phyloP scores from a whole-genome alignment of 2,113 vertebrate genomes.

The Syngnathus floridae region DNA sequence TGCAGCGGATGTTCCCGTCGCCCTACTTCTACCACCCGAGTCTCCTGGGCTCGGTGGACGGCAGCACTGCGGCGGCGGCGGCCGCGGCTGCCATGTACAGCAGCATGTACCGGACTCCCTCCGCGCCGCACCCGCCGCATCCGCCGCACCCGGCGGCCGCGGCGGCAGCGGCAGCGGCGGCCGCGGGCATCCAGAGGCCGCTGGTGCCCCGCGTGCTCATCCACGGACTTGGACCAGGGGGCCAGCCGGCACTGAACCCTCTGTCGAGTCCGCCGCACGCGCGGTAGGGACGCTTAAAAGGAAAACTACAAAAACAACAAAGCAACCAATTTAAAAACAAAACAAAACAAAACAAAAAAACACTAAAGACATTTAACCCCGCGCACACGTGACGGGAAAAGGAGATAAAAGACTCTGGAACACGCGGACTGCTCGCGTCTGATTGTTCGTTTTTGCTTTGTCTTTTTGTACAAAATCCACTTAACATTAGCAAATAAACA shows the following conservation, averaged over 20 bases:
- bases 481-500: slow-evolving; percentile 76
- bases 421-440: slow-evolving; percentile 66
- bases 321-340: slow-evolving; percentile 20
- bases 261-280: slow-evolving; percentile 83
- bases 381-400: slow-evolving; percentile 52
- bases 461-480: slow-evolving; percentile 79
- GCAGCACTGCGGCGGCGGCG: slow-evolving; percentile 89
- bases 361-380: slow-evolving; percentile 47
- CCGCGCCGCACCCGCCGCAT: slow-evolving; percentile 78
- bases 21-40: slow-evolving; percentile 98
- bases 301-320: slow-evolving; percentile 44
- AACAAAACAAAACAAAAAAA: slow-evolving; percentile 43
- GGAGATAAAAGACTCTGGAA: slow-evolving; percentile 67
- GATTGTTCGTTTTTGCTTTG: slow-evolving; percentile 73
- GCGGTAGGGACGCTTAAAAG: slow-evolving; percentile 72
- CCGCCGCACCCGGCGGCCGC: slow-evolving; percentile 69
- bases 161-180: slow-evolving; percentile 87
- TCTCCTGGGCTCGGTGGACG: slow-evolving; percentile 91
- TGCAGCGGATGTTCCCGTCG: slow-evolving; percentile 97
- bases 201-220: slow-evolving; percentile 95
- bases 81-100: slow-evolving; percentile 97
- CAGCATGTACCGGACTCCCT: slow-evolving; percentile 97
- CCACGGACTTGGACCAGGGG: slow-evolving; percentile 91
- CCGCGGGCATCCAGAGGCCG: slow-evolving; percentile 90
- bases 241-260: slow-evolving; percentile 90